phyloP scores from a whole-genome alignment of 1,140 invertebrate species.

The Phortica variegata region DNA sequence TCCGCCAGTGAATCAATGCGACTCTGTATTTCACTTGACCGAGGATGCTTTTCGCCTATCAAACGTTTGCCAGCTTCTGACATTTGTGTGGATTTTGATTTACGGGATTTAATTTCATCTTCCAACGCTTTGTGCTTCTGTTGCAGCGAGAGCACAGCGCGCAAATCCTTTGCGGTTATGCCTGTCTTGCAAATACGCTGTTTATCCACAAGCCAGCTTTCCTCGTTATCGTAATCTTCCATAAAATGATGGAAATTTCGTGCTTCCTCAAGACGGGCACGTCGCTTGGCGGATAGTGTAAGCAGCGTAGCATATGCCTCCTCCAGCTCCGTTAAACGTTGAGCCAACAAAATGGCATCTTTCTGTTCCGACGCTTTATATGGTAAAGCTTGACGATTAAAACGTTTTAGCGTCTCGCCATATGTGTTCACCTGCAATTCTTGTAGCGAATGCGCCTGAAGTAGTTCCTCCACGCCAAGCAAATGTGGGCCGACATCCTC shows the following conservation, averaged over 20 bases:
- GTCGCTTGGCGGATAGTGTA: constrained; percentile 66
- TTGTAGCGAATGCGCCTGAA: constrained; percentile 90
- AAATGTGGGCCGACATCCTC: constrained; percentile 90
- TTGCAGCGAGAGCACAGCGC: constrained; percentile 83
- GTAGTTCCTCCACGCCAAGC: constrained; percentile 86
- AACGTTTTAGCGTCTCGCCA: constrained; percentile 76
- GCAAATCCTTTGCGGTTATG: constrained; percentile 89
- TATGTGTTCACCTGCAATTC: constrained; percentile 87
- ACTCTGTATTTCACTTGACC: constrained; percentile 73
- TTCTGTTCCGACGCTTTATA: constrained; percentile 60
- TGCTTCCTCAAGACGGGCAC: constrained; percentile 83
- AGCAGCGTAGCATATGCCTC: constrained; percentile 72
- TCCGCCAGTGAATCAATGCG: constrained; percentile 79
- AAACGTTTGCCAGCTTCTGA: constrained; percentile 72
- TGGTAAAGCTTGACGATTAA: constrained; percentile 70
- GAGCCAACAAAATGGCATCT: constrained; percentile 67
- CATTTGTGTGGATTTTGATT: constrained; percentile 77
- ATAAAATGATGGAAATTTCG: constrained; percentile 94
- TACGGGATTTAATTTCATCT: constrained; percentile 89
- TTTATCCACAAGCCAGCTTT: constrained; percentile 90
- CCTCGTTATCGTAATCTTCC: constrained; percentile 91
- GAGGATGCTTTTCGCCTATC: constrained; percentile 75
- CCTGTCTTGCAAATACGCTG: constrained; percentile 86
- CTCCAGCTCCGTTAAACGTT: constrained; percentile 72
- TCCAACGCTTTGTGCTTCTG: constrained; percentile 94